phyloP scores from a whole-genome alignment of 53 echinoderm and acorn worm species.

The Henricia sp. region DNA sequence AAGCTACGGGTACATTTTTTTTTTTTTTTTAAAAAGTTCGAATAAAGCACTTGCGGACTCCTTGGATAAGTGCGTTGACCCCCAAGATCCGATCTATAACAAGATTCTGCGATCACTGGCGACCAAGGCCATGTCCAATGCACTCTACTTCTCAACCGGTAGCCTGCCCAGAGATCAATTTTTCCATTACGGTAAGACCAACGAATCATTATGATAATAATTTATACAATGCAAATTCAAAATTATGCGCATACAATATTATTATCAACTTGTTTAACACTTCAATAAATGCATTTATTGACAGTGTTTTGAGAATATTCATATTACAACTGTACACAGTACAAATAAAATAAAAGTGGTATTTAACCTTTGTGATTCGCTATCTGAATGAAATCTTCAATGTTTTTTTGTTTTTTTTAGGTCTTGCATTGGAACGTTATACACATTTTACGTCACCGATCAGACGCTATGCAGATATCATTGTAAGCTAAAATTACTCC shows the following conservation, averaged over 20 bases:
- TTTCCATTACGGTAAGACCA: constrained; percentile 86
- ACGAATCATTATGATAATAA: background rate
- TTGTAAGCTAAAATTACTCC: constrained; percentile 71
- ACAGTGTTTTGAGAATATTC: no score
- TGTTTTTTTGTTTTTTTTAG: constrained; percentile 49
- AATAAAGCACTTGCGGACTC: constrained; percentile 92
- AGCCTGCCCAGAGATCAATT: constrained; percentile 86
- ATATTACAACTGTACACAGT: no score
- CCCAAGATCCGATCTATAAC: constrained; percentile 79
- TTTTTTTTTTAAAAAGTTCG: no score
- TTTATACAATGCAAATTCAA: no score
- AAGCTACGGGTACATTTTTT: no score
- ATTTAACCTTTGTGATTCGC: no score
- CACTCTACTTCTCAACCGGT: constrained; percentile 96
- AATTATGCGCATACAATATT: no score
- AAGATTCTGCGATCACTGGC: constrained; percentile 92
- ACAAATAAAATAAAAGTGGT: no score
- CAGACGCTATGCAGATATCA: constrained; percentile 97
- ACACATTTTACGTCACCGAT: constrained; percentile 98
- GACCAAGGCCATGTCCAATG: constrained; percentile 99
- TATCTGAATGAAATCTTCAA: no score
- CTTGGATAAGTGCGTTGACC: constrained; percentile 84
- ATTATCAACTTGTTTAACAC: no score
- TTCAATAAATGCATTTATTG: background rate
- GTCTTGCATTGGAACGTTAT: constrained; percentile 88